Conservation (phyloP, 2,888 invertebrate species). For the Napeogenes inachia region DNA sequence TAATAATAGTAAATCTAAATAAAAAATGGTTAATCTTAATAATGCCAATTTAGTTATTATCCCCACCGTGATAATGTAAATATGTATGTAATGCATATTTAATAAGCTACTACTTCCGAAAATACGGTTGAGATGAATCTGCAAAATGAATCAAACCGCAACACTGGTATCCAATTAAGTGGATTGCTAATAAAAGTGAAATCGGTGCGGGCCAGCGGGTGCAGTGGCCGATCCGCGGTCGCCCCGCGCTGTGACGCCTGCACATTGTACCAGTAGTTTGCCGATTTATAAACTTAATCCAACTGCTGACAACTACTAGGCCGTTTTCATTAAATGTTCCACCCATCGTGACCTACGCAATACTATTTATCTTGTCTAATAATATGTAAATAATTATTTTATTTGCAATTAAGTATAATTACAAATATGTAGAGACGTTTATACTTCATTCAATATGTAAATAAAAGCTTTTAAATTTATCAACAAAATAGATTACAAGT, state of each 20-base stretch:
- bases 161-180: slow-evolving; percentile 75
- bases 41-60: slow-evolving; percentile 6
- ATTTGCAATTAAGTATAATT: slow-evolving; percentile 24
- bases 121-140: slow-evolving; percentile 64
- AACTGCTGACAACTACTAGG: slow-evolving; percentile 3
- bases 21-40: too few relatives aligned
- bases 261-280: slow-evolving; percentile 9
- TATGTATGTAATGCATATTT: slow-evolving; percentile 12
- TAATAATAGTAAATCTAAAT: too few relatives aligned
- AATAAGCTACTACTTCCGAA: slow-evolving; percentile 26
- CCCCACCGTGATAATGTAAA: slow-evolving; percentile 10
- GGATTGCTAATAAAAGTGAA: slow-evolving; percentile 78
- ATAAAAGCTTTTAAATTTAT: slow-evolving; percentile 21
- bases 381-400: background rate
- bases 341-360: slow-evolving; percentile 4
- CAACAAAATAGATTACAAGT: slow-evolving; percentile 22
- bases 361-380: background rate
- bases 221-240: slow-evolving; percentile 62
- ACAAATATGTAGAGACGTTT: slow-evolving; percentile 10
- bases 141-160: slow-evolving; percentile 71
- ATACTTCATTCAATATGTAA: slow-evolving; percentile 25
- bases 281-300: slow-evolving; percentile 10
- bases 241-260: slow-evolving; percentile 14
- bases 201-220: slow-evolving; percentile 61
- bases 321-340: background rate